Base-by-base conservation (phyloP, 2,888 invertebrate species). In the Acleris laterana region DNA sequence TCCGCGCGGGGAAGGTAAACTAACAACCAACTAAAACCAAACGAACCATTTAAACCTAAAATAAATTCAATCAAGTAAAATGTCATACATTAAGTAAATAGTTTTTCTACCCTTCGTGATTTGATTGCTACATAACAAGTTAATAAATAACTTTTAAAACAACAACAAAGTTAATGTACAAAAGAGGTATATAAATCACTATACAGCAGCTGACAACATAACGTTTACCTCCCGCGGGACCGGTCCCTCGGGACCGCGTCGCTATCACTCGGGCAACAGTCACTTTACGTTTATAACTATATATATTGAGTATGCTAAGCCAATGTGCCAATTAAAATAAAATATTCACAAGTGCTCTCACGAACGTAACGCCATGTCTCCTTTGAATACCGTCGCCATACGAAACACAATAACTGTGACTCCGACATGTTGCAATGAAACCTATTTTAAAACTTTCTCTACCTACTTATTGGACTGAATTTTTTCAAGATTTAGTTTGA, bases 71-170 rank as follows among this genome's bases (percentile, higher is more conserved):
- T 59, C 49, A 63, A 76, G 74, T 77, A 73, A 77, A 79, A 72
- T 71, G 70, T 74, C 72, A 70, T 63, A 71, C 70, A 70, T 68
- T 68, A 75, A 82, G 81, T 77, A 77, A 82, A 82, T 77, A 77
- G 77, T 74, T 74, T 76, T 74, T 74, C 70, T 56, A 63, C 74
- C 77, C 77, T 75, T 77, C 80, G 77, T 81, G 82, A 86, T 83
- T 86, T 81, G 75, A 82, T 82, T 69, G 69, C 69, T 73, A 68
- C 50, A 66, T 61, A 62, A 66, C 51, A 78, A 82, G 76, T 64
- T 78, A 75, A 85, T 82, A 81, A 81, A 83, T 79, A 83, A 82
- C 74, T 76, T 42, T 81, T 80, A 81, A 81, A 85, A 85, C 77
- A 80, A 74, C 71, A 77, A 87, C 80, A 85, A 82, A 76, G 73